Percentiles rank a stretch among this genome's conserved stretches.
phyloP scores from a whole-genome alignment of 2,797 vertebrate genomes.

The Micropoecilia bifurca region DNA sequence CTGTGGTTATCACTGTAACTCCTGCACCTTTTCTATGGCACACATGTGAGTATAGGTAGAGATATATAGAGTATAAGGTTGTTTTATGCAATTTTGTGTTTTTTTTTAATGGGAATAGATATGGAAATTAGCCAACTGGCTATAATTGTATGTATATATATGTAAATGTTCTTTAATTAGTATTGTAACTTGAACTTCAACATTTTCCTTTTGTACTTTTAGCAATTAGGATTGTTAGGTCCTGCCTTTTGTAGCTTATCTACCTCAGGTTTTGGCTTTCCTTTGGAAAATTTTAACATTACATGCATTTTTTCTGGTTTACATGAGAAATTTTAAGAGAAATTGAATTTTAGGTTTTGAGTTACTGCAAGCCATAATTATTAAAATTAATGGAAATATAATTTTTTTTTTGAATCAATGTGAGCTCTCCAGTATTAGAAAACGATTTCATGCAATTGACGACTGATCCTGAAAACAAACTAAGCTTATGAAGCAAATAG shows the following conservation, averaged over 20 bases:
- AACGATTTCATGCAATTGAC: background rate
- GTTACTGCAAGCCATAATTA: background rate
- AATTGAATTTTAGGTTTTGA: background rate
- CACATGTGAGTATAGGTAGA: background rate
- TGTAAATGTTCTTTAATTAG: no score
- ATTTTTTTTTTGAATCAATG: background rate
- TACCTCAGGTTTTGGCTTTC: background rate
- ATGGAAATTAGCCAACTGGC: no score
- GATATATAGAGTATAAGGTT: no score
- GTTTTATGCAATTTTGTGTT: no score
- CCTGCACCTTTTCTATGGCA: background rate
- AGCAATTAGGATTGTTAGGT: background rate
- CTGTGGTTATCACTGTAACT: background rate
- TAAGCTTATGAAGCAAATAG: slow-evolving; percentile 30
- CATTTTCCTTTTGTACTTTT: background rate
- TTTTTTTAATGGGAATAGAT: no score
- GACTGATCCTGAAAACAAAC: slow-evolving; percentile 9
- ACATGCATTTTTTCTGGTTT: background rate
- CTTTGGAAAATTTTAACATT: no score
- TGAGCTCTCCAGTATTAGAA: background rate
- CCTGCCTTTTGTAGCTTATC: background rate
- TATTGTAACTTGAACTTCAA: no score
- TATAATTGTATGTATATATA: no score
- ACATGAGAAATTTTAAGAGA: background rate
- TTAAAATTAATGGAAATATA: background rate